Base-by-base conservation (phyloP, 2,888 invertebrate species). In the Tuta absoluta region DNA sequence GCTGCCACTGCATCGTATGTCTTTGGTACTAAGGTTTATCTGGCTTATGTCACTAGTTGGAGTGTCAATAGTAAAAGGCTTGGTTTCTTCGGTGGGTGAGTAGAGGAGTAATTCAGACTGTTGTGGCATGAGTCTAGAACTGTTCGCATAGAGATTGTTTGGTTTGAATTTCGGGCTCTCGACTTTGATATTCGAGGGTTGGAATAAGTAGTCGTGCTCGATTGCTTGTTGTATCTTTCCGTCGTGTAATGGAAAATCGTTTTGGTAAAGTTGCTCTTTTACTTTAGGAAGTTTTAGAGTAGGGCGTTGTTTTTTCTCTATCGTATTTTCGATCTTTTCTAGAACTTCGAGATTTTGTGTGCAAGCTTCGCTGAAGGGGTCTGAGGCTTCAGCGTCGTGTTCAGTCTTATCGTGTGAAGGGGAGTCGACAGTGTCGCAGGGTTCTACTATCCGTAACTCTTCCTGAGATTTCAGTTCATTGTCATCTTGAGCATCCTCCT, bases 181-280 rank as follows among this genome's bases (percentile, higher is more conserved):
- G 57, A 94, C 93, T 75, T 94, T 94, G 62, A 93, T 93, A 72
- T 94, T 94, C 0, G 94, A 93, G 0, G 94, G 94, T 72, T 94
- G 94, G 62, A 94, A 82, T 56, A 94, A 85, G 68, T 94, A 94
- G 72, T 94, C 94, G 67, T 92, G 90, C 75, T 92, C 92, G 45
- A 92, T 84, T 0, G 92, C 92, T 80, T 90, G 91, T 71, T 92
- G 92, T 48, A 92, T 87, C 67, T 87, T 82, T 58, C 84, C 79
- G 63, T 85, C 86, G 63, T 78, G 81, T 58, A 84, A 67, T 4
- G 82, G 79, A 65, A 92, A 84, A 68, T 92, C 91, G 72, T 92
- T 92, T 82, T 92, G 91, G 72, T 92, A 92, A 58, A 92, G 84
- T 70, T 91, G 91, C 71, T 92, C 92, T 60, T 84, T 87, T 1